Base-by-base conservation (phyloP, 2,113 vertebrate species). In the Menura novaehollandiae region DNA sequence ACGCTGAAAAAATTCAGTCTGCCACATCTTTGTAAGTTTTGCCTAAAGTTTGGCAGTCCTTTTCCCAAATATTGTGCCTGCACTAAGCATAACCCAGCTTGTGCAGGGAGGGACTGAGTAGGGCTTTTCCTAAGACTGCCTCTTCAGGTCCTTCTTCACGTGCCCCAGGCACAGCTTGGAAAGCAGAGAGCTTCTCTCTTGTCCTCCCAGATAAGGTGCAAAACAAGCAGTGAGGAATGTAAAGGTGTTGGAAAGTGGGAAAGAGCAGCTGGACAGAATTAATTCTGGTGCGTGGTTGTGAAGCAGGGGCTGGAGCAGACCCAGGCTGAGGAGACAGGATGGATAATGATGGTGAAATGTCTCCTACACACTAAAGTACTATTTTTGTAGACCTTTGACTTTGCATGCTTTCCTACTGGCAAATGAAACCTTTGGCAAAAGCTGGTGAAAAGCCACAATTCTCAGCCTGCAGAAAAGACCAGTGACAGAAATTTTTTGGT, bases 211-310 rank as follows among this genome's bases (percentile, higher is more conserved):
- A 16, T 59, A 33, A 56, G 8, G 12, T 44, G 24, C 5, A 72
- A 69, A 81, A 79, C 8, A 35, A 10, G 21, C 51, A 67, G 8
- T 0, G 0, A 77, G n/a, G 41, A 83, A 68, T 1, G 1, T 41
- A 67, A 71, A 59, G 30, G 6, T n/a, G 16, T 77, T 66, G 55
- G 46, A 46, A n/a, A 60, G 23, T 26, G 14, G n/a, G 43, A 73
- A 66, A 74, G 32, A 73, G 59, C 43, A 77, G 41, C 27, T 66
- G 37, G n/a, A 41, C 15, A 49, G 58, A 75, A 76, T 52, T 83
- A 3, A 16, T 78, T 59, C 41, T 64, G 33, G 22, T 41, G 24
- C 8, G 19, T 49, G n/a, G 2, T 2, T 55, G 21, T 67, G 62
- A 69, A 49, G 33, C 30, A 51, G 47, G 20, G 30, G 13, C 30